Evolutionary conservation across 2,888 invertebrate species (phyloP).

Genomic region (Limenitis camilla): DNA sequence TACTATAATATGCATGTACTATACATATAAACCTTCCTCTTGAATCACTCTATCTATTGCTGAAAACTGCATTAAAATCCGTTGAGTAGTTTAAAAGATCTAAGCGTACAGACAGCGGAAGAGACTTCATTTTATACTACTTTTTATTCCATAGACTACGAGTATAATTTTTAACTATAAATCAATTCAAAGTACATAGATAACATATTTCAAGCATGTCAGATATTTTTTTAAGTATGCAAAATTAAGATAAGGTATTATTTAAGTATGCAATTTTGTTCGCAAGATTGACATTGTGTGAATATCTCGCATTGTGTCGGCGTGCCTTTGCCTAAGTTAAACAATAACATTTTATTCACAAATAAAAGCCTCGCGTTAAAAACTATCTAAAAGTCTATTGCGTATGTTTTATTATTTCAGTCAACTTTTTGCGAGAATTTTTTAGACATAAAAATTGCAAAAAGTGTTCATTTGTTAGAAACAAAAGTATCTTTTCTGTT

Average conservation of each 20-base stretch:
- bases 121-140: too few species aligned
- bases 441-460: slow-evolving; percentile 50
- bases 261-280: slow-evolving; percentile 9
- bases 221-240: background rate
- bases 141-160: too few species aligned
- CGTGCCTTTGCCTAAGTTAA: slow-evolving; percentile 33
- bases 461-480: slow-evolving; percentile 45
- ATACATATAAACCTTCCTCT: too few species aligned
- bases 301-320: slow-evolving; percentile 30
- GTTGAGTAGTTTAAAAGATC: too few species aligned
- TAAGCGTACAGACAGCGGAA: too few species aligned
- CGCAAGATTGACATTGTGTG: slow-evolving; percentile 2
- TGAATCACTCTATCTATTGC: too few species aligned
- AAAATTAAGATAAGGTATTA: slow-evolving; percentile 2
- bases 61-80: too few species aligned
- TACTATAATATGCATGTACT: too few species aligned
- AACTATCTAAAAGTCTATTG: slow-evolving; percentile 41
- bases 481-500: slow-evolving; percentile 37
- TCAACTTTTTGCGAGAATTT: slow-evolving; percentile 49
- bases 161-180: too few species aligned
- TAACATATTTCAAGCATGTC: too few species aligned
- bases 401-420: slow-evolving; percentile 31
- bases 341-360: slow-evolving; percentile 33
- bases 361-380: slow-evolving; percentile 34
- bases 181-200: too few species aligned